These are phyloP conservation scores for Megaceryle torquata DNA, from an alignment of 2,113 vertebrate species.

Conservation along the genomic window DNA sequence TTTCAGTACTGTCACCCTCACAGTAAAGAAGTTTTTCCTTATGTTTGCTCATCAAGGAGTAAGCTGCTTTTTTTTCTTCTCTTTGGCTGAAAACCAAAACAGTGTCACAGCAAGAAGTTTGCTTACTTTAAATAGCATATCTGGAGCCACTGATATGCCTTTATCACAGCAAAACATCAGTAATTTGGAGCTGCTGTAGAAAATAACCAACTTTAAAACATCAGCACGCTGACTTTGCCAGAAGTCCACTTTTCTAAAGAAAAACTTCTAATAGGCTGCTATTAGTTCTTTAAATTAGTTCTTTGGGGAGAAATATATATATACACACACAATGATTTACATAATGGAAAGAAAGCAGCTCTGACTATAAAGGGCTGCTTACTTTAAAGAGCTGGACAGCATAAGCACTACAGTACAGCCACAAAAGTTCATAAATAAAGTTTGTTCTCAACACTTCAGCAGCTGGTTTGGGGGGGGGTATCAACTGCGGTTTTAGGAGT, in stretches of 20 bases:
- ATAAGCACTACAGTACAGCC: not conserved
- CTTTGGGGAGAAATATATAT: not conserved
- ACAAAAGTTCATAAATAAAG: not conserved
- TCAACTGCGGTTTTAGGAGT: not conserved
- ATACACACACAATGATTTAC: not conserved
- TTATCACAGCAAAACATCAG: slow-evolving; percentile 39
- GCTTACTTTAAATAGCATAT: not conserved
- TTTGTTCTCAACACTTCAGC: not conserved
- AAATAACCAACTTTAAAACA: not conserved
- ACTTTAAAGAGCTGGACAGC: not conserved
- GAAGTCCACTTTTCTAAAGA: not conserved
- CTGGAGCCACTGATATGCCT: slow-evolving; percentile 9
- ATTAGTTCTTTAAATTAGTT: not conserved
- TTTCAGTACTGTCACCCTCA: not conserved
- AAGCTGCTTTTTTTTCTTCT: not conserved
- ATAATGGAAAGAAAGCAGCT: not conserved
- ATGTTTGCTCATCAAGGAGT: not conserved
- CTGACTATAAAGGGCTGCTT: not conserved
- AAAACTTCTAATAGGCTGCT: not conserved
- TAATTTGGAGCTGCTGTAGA: not conserved
- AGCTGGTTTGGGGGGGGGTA: not conserved
- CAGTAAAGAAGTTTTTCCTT: not conserved
- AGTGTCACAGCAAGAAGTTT: not conserved
- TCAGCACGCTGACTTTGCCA: fast-evolving
- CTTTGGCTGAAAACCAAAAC: not conserved